Percentiles rank a stretch among this genome's conserved stretches.
phyloP scores from a whole-genome alignment of 2,888 invertebrate genomes.

The Zhengitettix transpicula region DNA sequence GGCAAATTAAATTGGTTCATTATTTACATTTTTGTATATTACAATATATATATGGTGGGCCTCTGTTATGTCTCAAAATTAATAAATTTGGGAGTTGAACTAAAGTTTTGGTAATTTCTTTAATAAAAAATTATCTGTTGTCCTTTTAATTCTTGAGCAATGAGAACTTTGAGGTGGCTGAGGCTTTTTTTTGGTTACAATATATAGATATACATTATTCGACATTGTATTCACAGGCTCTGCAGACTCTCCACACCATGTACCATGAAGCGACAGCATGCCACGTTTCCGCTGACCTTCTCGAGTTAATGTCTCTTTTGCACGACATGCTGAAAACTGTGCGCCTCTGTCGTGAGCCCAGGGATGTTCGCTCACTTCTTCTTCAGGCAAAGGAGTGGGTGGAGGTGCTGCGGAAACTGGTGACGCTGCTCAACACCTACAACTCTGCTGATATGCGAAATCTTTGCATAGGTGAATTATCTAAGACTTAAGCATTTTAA shows the following conservation, averaged over 20 bases:
- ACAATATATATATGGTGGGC: no score
- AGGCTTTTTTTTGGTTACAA: no score
- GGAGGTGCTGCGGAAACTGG: conserved; percentile 70
- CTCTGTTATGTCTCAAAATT: no score
- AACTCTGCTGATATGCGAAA: conserved; percentile 72
- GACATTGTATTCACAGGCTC: conserved; percentile 45
- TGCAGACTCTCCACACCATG: conserved; percentile 83
- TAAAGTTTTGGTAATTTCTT: no score
- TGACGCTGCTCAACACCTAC: conserved; percentile 76
- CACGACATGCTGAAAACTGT: conserved; percentile 56
- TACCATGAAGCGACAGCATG: conserved; percentile 86
- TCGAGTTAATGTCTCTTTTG: conserved; percentile 58
- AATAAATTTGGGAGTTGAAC: no score
- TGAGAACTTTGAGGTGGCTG: no score
- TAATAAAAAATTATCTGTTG: no score
- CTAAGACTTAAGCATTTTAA: no score
- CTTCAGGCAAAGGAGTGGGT: conserved; percentile 71
- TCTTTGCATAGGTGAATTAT: conserved; percentile 50
- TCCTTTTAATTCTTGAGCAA: no score
- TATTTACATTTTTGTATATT: no score
- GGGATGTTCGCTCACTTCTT: conserved; percentile 44
- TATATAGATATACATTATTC: no score
- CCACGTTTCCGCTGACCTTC: conserved; percentile 66
- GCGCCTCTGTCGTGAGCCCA: conserved; percentile 30
- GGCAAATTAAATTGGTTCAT: no score